These are phyloP conservation scores for Pedionomus torquatus DNA, from an alignment of 2,113 vertebrate genomes.

Conservation along the genomic window DNA sequence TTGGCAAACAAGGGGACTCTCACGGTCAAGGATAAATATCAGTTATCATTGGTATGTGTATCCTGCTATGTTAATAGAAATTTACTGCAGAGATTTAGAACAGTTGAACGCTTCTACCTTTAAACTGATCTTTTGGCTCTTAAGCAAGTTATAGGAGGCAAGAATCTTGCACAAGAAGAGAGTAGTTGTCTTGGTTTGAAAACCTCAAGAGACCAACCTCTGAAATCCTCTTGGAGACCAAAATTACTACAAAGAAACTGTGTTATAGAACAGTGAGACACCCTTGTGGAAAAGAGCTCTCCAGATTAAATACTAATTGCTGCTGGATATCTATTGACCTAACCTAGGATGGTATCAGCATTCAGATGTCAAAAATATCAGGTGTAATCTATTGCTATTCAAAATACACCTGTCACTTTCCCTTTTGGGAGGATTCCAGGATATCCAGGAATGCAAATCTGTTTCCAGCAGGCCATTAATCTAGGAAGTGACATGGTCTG, in stretches of 20 bases:
- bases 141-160: not conserved
- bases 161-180: not conserved
- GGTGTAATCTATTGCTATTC: not conserved
- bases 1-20: not conserved
- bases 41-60: rapidly evolving
- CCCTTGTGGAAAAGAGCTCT: not conserved
- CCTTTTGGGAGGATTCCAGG: not conserved
- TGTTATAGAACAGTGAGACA: not conserved
- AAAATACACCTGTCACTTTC: not conserved
- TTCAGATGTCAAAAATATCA: not conserved
- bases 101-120: not conserved
- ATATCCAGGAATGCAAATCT: not conserved
- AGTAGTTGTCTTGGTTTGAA: not conserved
- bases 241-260: not conserved
- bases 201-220: not conserved
- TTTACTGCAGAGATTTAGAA: not conserved
- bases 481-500: not conserved
- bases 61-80: not conserved
- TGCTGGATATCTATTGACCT: not conserved
- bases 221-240: not conserved
- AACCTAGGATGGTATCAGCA: rapidly evolving
- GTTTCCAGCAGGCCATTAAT: not conserved
- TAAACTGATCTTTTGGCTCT: not conserved
- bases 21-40: not conserved
- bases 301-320: not conserved